Base-by-base conservation (phyloP, 1,140 invertebrate species). In the Hyposmocoma kahamanoa region DNA sequence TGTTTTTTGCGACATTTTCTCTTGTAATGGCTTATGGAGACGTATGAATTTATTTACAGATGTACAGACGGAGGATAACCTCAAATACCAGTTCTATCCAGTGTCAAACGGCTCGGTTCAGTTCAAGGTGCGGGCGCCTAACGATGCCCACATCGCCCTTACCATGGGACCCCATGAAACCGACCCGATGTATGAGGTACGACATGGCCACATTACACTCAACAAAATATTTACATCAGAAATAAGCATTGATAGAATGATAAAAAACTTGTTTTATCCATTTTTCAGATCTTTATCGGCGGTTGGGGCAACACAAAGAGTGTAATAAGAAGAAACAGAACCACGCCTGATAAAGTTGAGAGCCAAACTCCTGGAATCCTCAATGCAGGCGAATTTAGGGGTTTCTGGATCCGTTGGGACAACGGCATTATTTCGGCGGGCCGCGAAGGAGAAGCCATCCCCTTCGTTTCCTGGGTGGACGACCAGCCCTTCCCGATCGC, bases 241-340 rank as follows among this genome's bases (percentile, higher is more conserved):
- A n/a, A n/a, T n/a, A n/a, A n/a, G n/a, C n/a, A n/a, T n/a, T n/a
- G n/a, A n/a, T n/a, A n/a, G n/a, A 26, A 26, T 30, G 28, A 10
- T 30, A 30, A 30, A 1, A 1, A 30, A 30, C 10, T 36, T 8
- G 5, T 6, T 34, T 6, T 8, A 36, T 8, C 8, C 11, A 36
- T 17, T 47, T 74, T 69, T n/a, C 62, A 92, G 91, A 72, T 94
- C 10, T 95, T 96, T 74, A 88, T 96, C 52, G 95, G 95, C 19
- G 94, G 94, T 42, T 96, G 95, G 95, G 88, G 88, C 6, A 96
- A 96, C 68, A 85, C 87, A 41, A 96, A 95, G 82, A 94, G 92
- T n/a, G 92, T 94, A 0, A 93, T 96, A 62, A 90, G 94, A 44
- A 91, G 90, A 64, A 94, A 95, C 71, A 89, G 90, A 52, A 87